Conservation (phyloP, 2,113 vertebrate species). For the Microtus ochrogaster region DNA sequence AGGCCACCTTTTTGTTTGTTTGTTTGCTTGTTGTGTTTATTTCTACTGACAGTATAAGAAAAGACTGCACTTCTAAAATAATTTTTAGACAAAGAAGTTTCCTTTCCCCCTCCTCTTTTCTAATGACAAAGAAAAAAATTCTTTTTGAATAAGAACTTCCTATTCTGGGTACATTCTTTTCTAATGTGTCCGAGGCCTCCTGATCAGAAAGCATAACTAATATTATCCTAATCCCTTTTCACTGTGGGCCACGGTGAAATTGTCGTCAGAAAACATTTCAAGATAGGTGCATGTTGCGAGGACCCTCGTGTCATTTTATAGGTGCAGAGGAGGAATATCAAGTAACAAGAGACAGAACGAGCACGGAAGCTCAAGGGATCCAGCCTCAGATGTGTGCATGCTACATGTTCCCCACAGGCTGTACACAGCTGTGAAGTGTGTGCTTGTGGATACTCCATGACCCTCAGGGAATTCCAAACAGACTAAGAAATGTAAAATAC, state of each 20-base stretch:
- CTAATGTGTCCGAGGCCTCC: not conserved
- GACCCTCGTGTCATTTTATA: not conserved
- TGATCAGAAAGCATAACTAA: not conserved
- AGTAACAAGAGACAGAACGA: not conserved
- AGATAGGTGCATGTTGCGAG: not conserved
- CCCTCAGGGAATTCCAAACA: not conserved
- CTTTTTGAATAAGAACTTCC: not conserved
- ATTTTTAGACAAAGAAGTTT: slow-evolving; percentile 36
- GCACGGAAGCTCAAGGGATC: not conserved
- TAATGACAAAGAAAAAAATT: not conserved
- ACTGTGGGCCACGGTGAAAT: not conserved
- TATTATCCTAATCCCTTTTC: not conserved
- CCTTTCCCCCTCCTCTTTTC: not conserved
- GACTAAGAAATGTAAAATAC: not conserved
- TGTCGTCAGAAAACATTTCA: not conserved
- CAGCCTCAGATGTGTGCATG: fast-evolving
- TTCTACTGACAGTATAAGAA: slow-evolving; percentile 47
- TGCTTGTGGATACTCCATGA: not conserved
- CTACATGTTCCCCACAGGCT: no score
- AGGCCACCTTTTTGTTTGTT: slow-evolving; percentile 16
- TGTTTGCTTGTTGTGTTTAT: not conserved
- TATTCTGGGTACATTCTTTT: not conserved
- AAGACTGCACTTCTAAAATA: slow-evolving; percentile 63
- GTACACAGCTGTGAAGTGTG: not conserved
- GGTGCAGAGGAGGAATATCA: not conserved